Base-by-base conservation (phyloP, 2,113 vertebrate genomes). In the Oceanites oceanicus region DNA sequence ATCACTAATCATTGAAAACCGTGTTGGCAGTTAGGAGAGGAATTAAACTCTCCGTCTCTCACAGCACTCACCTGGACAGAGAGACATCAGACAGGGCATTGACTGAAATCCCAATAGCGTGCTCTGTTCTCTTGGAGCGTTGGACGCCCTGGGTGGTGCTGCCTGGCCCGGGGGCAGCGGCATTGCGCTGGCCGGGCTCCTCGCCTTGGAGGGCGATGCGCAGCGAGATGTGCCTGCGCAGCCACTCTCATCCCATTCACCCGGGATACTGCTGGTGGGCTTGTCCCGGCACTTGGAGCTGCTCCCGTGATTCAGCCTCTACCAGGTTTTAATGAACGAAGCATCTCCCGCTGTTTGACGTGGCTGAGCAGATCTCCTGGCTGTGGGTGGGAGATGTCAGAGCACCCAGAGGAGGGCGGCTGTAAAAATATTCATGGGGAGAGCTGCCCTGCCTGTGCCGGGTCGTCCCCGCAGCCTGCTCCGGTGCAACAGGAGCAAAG, bases 211-310 rank as follows among this genome's bases (percentile, higher is more conserved):
- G 36, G 53, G 32, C 4, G 13, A 26, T 2, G 67, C 25, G 85
- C 65, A 17, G 55, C 4, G 8, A 62, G 86, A 40, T 3, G 32
- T 19, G 49, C 34, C 15, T 7, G 32, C 1, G 1, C 29, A 5
- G n/a, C 50, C 2, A 4, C 58, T 45, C n/a, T 29, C 49, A 0
- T 34, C 76, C 76, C 17, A 0, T 38, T 16, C 49, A 7, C 32
- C 12, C 1, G 8, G 38, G 22, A 15, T 34, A 1, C 34, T 19
- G 7, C 38, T 9, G 23, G 23, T 16, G 34, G 58, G 58, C 58
- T 59, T 11, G 15, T 61, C 40, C 55, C 0, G 1, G n/a, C 7
- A 4, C n/a, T 38, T 61, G 3, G 55, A 61, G 53, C 18, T 34
- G 21, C 25, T 36, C 38, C 62, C 10, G 0, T 10, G 13, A 30